Conservation (phyloP, 2,888 invertebrate genomes). For the Ophion costatus region DNA sequence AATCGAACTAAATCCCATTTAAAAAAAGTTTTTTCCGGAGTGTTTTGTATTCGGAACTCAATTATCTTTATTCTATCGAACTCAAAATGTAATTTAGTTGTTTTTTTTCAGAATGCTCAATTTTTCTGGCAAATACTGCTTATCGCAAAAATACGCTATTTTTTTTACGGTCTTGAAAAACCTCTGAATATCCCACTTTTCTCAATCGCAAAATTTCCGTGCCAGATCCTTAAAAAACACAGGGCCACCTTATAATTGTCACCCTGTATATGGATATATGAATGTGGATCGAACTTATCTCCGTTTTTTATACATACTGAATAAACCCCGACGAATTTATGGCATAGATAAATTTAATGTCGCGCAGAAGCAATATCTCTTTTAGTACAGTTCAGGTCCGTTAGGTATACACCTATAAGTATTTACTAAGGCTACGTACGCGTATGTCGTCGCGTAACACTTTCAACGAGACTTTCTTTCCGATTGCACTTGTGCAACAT, state of each 20-base stretch:
- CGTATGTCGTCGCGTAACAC: constrained; percentile 69
- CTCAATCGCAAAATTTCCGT: too few relatives aligned
- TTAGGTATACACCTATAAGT: neutral
- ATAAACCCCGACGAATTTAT: neutral
- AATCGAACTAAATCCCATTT: too few relatives aligned
- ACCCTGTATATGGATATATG: neutral
- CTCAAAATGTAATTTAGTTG: too few relatives aligned
- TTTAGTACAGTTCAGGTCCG: neutral
- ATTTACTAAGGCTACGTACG: neutral
- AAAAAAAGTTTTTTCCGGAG: too few relatives aligned
- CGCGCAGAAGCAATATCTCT: constrained; percentile 1
- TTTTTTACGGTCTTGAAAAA: too few relatives aligned
- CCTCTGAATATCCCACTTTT: too few relatives aligned
- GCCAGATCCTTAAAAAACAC: neutral
- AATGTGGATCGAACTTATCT: neutral
- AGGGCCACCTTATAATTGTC: neutral
- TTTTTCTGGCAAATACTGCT: too few relatives aligned
- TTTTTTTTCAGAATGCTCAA: too few relatives aligned
- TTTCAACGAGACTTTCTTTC: constrained; percentile 73
- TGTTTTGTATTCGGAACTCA: too few relatives aligned
- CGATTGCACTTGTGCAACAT: constrained; percentile 65
- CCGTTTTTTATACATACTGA: neutral
- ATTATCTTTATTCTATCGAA: too few relatives aligned
- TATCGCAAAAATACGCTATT: too few relatives aligned
- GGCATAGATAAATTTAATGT: neutral